Evolutionary conservation across 2,113 vertebrate genomes (phyloP).

Genomic region (Myotis davidii): DNA sequence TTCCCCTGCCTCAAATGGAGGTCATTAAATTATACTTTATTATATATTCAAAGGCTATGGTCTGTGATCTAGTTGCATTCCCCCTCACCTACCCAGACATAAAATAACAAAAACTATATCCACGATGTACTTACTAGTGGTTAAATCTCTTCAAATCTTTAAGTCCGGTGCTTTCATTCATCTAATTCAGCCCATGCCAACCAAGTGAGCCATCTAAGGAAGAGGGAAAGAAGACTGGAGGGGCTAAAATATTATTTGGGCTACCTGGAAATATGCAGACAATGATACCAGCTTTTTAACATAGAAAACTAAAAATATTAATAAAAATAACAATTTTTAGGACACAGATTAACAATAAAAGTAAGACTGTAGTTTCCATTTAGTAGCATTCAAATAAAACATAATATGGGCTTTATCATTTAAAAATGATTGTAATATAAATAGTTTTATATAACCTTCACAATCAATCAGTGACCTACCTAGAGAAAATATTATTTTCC

Average conservation of each 20-base stretch:
- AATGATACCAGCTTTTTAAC: background rate
- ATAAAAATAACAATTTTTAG: background rate
- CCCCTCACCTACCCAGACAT: background rate
- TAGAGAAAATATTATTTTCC: background rate
- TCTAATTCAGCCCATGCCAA: background rate
- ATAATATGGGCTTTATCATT: background rate
- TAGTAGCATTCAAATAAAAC: background rate
- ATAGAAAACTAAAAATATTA: background rate
- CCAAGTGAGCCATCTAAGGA: background rate
- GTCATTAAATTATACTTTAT: background rate
- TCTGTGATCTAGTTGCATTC: background rate
- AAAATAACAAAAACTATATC: background rate
- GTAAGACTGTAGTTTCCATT: background rate
- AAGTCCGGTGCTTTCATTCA: background rate
- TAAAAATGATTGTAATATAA: background rate
- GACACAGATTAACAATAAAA: background rate
- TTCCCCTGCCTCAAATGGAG: background rate
- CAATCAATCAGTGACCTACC: background rate
- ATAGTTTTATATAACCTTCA: background rate
- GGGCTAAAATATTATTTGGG: background rate
- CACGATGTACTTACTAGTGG: background rate
- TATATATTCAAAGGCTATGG: background rate
- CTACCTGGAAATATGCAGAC: background rate
- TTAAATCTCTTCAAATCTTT: background rate
- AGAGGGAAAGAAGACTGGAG: background rate